Percentiles rank a stretch among this genome's conserved stretches.
These are phyloP conservation scores for Achatina immaculata DNA, from an alignment of 1,140 invertebrate species.

Conservation along the genomic window DNA sequence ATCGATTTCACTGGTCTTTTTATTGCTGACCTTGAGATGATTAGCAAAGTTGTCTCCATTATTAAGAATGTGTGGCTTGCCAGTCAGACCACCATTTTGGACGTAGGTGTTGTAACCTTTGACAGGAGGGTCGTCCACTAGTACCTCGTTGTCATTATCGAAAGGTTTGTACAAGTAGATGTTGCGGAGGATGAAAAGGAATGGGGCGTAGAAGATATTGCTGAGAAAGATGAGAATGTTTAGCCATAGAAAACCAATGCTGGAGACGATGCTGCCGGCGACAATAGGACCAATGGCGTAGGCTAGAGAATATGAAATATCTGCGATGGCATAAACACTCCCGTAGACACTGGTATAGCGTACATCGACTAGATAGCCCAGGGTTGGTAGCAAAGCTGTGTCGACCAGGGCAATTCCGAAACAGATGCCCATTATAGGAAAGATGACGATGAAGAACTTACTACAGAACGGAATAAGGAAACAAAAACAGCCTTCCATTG, in stretches of 20 bases:
- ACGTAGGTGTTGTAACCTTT: conserved; percentile 93
- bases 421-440: conserved; percentile 97
- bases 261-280: conserved; percentile 94
- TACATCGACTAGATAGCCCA: conserved; percentile 97
- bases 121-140: conserved; percentile 70
- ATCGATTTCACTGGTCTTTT: conserved; percentile 52
- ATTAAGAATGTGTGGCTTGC: conserved; percentile 41
- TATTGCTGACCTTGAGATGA: conserved; percentile 46
- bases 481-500: conserved; percentile 95
- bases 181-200: conserved; percentile 87
- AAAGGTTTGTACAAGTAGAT: conserved; percentile 98
- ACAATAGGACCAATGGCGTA: conserved; percentile 99
- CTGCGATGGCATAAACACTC: conserved; percentile 99
- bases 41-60: conserved; percentile 45
- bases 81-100: conserved; percentile 61
- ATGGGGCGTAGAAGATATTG: conserved; percentile 93
- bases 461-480: conserved; percentile 94
- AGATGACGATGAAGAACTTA: conserved; percentile 94
- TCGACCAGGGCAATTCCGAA: conserved; percentile 99
- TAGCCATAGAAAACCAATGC: conserved; percentile 94
- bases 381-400: conserved; percentile 94
- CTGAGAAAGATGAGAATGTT: conserved; percentile 95
- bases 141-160: conserved; percentile 78
- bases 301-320: conserved; percentile 98
- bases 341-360: conserved; percentile 98